These are phyloP conservation scores for Hemistola chrysoprasaria DNA, from an alignment of 2,888 invertebrate genomes.

Conservation along the genomic window DNA sequence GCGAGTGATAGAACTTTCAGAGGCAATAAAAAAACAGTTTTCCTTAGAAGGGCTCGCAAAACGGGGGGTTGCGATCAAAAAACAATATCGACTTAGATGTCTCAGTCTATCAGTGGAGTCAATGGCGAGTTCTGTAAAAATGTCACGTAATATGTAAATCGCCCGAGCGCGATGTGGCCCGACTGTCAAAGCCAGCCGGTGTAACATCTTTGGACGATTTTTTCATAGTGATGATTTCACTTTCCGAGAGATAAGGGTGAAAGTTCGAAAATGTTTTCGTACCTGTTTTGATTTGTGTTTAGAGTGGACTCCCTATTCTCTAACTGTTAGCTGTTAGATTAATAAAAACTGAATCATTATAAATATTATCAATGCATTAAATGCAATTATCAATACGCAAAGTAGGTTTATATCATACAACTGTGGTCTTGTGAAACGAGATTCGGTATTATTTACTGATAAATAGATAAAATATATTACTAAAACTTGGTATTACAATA, in stretches of 20 bases:
- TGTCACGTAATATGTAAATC: constrained; percentile 82
- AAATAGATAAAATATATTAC: no score
- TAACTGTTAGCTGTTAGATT: no score
- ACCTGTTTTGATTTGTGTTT: constrained; percentile 40
- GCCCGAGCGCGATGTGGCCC: constrained; percentile 76
- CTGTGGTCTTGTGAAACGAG: no score
- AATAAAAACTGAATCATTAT: no score
- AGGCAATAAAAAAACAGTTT: constrained; percentile 64
- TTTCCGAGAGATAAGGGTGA: constrained; percentile 51
- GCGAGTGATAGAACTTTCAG: constrained; percentile 57
- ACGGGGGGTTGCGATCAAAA: constrained; percentile 59
- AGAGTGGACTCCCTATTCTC: no score
- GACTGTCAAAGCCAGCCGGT: constrained; percentile 74
- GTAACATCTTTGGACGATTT: constrained; percentile 66
- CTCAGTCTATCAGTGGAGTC: constrained; percentile 76
- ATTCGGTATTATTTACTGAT: no score
- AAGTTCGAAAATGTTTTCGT: constrained; percentile 38
- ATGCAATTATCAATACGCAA: no score
- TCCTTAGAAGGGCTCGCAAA: constrained; percentile 51
- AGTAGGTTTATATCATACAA: no score
- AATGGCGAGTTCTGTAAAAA: constrained; percentile 74
- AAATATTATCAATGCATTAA: no score
- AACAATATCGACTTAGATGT: constrained; percentile 76
- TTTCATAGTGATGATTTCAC: constrained; percentile 66
- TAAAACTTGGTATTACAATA: no score